These are phyloP conservation scores for Chloropsis cyanopogon DNA, from an alignment of 2,113 vertebrate genomes.

Conservation along the genomic window DNA sequence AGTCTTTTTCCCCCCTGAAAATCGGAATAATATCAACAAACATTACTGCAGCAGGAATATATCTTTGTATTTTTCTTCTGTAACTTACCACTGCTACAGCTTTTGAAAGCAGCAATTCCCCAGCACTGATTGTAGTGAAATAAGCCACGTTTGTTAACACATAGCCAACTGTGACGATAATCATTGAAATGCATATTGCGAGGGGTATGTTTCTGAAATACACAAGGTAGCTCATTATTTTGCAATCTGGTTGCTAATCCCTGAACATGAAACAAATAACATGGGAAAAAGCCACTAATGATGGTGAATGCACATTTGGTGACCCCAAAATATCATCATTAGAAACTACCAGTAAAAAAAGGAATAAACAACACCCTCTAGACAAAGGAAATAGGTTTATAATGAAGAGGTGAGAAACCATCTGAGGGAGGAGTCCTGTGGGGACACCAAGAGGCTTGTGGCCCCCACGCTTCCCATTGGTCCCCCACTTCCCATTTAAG, in stretches of 20 bases:
- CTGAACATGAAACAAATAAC: conserved; percentile 29
- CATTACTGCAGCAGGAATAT: conserved; percentile 10
- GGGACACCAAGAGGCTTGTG: background rate
- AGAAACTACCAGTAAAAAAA: background rate
- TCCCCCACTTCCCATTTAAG: background rate
- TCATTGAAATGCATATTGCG: conserved; percentile 96
- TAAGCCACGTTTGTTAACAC: conserved; percentile 94
- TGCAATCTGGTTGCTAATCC: conserved; percentile 12
- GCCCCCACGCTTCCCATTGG: background rate
- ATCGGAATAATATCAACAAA: background rate
- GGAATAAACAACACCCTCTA: background rate
- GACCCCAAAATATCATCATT: background rate
- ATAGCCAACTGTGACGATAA: conserved; percentile 87
- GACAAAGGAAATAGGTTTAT: background rate
- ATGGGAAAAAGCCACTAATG: conserved; percentile 19
- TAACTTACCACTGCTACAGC: conserved; percentile 93
- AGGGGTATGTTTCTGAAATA: conserved; percentile 89
- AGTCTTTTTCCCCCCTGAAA: background rate
- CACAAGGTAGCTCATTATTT: conserved; percentile 54
- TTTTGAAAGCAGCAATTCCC: conserved; percentile 84
- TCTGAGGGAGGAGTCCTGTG: background rate
- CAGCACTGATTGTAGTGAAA: conserved; percentile 88
- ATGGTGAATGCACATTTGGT: background rate
- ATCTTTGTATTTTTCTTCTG: background rate
- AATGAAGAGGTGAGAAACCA: background rate